A percentile compares a stretch with the other conserved stretches of the same genome.
phyloP scores from a whole-genome alignment of 2,888 invertebrate genomes.

The Epirrhoe alternata region DNA sequence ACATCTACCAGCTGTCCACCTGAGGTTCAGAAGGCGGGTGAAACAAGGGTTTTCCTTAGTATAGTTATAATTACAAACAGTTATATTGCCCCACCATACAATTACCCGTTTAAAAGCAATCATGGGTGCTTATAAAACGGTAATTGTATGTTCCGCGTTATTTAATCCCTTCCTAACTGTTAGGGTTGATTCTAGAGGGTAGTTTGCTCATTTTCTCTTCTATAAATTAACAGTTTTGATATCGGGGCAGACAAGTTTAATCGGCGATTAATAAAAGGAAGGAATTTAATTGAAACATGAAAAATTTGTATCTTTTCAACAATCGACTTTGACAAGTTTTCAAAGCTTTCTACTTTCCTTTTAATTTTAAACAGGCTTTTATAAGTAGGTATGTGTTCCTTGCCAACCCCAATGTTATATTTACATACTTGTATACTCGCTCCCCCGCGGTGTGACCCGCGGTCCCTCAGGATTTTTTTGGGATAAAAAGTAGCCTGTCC shows the following conservation, averaged over 20 bases:
- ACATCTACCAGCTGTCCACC: too few relatives aligned
- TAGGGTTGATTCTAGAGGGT: slow-evolving; percentile 19
- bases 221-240: slow-evolving; percentile 21
- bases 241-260: slow-evolving; percentile 6
- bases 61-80: slow-evolving; percentile 12
- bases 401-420: too few relatives aligned
- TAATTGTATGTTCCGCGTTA: slow-evolving; percentile 25
- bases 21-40: not conserved
- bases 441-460: too few relatives aligned
- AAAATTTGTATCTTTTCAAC: not conserved
- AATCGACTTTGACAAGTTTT: not conserved
- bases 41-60: not conserved
- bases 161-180: slow-evolving; percentile 33
- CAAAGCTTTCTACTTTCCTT: not conserved
- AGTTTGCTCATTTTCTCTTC: slow-evolving; percentile 25
- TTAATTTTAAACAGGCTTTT: not conserved
- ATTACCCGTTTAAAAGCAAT: too few relatives aligned
- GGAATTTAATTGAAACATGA: not conserved
- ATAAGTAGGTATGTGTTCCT: too few relatives aligned
- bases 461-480: too few relatives aligned
- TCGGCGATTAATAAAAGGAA: slow-evolving; percentile 12
- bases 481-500: too few relatives aligned
- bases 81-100: slow-evolving; percentile 5
- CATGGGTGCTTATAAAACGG: too few relatives aligned
- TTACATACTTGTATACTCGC: too few relatives aligned